A percentile compares a stretch with the other conserved stretches of the same genome.
phyloP scores from a whole-genome alignment of 1,140 invertebrate species.

The Drosophila obscura region DNA sequence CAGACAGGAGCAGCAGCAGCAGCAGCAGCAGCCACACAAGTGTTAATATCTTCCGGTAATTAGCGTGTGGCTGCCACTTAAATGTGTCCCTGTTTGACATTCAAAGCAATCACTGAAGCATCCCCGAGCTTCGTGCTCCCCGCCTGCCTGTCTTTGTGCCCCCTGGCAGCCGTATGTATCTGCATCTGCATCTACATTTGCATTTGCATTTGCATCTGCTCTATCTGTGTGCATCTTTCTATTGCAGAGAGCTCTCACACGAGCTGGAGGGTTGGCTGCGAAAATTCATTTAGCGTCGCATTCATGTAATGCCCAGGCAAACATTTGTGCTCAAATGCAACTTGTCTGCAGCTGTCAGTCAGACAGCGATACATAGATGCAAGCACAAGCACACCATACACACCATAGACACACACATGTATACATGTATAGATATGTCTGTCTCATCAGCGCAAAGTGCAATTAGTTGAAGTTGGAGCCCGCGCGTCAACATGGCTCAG shows the following conservation, averaged over 20 bases:
- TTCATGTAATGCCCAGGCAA: slow-evolving; percentile 72
- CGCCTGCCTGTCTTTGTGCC: slow-evolving; percentile 15
- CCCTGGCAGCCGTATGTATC: slow-evolving; percentile 7
- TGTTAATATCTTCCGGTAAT: slow-evolving; percentile 81
- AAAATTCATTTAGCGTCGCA: slow-evolving; percentile 78
- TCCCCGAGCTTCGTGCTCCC: slow-evolving; percentile 20
- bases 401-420: slow-evolving; percentile 1
- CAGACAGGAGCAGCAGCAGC: slow-evolving; percentile 1
- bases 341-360: slow-evolving; percentile 81
- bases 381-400: neutral
- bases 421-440: slow-evolving; percentile 58
- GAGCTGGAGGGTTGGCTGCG: slow-evolving; percentile 4
- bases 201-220: slow-evolving; percentile 12
- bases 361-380: slow-evolving; percentile 51
- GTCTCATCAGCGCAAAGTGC: slow-evolving; percentile 80
- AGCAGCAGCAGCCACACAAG: slow-evolving; percentile 46
- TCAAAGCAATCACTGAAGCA: slow-evolving; percentile 74
- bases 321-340: slow-evolving; percentile 81
- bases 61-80: slow-evolving; percentile 71
- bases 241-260: neutral
- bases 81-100: slow-evolving; percentile 69
- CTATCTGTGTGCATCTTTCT: slow-evolving; percentile 31
- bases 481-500: slow-evolving; percentile 68
- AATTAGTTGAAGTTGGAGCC: slow-evolving; percentile 76
- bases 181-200: slow-evolving; percentile 11